Evolutionary conservation across 2,113 vertebrate species (phyloP), one percentile per base, ranked within the genome.

Genomic region (Hippocampus abdominalis): DNA sequence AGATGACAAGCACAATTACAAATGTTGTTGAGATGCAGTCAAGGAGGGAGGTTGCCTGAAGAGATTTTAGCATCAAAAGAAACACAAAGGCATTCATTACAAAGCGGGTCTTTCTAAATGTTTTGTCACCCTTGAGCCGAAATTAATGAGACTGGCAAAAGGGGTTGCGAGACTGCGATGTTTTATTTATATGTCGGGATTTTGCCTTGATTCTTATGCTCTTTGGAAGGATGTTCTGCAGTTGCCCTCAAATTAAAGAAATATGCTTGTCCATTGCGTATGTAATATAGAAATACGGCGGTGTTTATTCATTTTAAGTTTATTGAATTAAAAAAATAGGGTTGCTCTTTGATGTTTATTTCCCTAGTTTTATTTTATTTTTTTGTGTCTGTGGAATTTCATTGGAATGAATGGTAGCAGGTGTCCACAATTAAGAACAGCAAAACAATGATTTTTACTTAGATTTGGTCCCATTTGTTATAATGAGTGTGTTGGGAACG

Each of bases 1-100:
- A 72, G 74, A 76, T 77, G 75, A 79, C 73, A 76, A 77, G 75
- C 40, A 77, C 75, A 89, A 87, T 89, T 85, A 79, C 76, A 86
- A 89, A 90, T 86, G 81, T 88, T 75, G n/a, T 79, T 69, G 53
- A 78, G 75, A 76, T 46, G 44, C 70, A 66, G 79, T 84, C 32
- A 12, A 53, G 68, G 68, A 27, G 80, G 66, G 74, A 49, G 56
- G 63, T 69, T 57, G 71, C 76, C 71, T 81, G 73, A 76, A 84
- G 73, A 75, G 73, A 74, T 77, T 69, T 64, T 49, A 61, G 61
- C 72, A 79, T 66, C 49, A 64, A 66, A 79, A 39, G 49, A 66
- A 78, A 69, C 69, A 25, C 66, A 69, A 70, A 66, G 70, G 71
- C 76, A 59, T 66, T 71, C 25, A 79, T 83, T 72, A 81, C 78